phyloP scores from a whole-genome alignment of 2,797 vertebrate species.

The Acipenser oxyrinchus region DNA sequence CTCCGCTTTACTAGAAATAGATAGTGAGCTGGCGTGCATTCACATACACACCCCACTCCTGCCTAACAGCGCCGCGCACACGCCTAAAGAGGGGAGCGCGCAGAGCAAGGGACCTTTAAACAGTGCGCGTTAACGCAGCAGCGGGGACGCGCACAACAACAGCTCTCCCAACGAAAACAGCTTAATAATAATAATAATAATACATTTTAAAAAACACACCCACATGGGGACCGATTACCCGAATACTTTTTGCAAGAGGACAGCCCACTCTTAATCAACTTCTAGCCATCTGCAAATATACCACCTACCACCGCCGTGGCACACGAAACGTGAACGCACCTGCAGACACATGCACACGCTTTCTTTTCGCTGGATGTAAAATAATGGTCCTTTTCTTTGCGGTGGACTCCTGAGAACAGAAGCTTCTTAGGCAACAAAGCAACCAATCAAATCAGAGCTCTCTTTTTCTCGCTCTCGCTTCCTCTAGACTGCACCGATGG shows the following conservation, averaged over 20 bases:
- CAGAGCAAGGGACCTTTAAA: conserved; percentile 17
- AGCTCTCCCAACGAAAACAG: not conserved
- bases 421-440: too few relatives aligned
- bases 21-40: conserved; percentile 20
- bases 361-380: too few relatives aligned
- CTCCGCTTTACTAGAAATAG: conserved; percentile 32
- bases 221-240: not conserved
- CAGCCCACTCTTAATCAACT: not conserved
- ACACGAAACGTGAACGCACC: not conserved
- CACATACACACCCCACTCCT: conserved; percentile 19
- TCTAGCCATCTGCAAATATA: not conserved
- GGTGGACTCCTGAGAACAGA: too few relatives aligned
- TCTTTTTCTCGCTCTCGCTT: too few relatives aligned
- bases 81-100: conserved; percentile 6
- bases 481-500: too few relatives aligned
- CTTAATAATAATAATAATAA: too few relatives aligned
- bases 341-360: not conserved
- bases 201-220: too few relatives aligned
- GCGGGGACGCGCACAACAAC: not conserved
- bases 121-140: not conserved
- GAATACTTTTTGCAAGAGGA: not conserved
- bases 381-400: too few relatives aligned
- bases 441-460: too few relatives aligned
- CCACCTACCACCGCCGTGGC: not conserved
- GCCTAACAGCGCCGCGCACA: conserved; percentile 21